Conservation (phyloP, 64 coral and sea anemone genomes). For the Actinia equina region DNA sequence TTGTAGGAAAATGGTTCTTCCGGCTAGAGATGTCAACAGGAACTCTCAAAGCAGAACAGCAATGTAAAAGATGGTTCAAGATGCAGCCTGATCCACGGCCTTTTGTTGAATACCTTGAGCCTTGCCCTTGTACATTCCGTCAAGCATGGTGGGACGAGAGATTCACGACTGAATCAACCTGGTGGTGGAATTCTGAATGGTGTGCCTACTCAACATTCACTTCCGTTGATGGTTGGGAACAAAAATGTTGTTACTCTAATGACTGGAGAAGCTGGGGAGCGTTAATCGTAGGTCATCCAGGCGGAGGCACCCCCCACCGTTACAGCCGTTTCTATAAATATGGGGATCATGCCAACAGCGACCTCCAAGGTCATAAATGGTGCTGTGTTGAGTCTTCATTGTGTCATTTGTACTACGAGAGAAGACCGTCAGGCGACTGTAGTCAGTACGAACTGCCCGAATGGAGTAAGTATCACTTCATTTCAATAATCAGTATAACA, state of each 20-base stretch:
- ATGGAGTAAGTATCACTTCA: slow-evolving; percentile 26
- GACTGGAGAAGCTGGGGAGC: slow-evolving; percentile 9
- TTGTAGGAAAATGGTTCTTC: no score
- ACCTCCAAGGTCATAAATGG: not conserved
- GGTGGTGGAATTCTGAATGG: not conserved
- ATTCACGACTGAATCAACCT: slow-evolving; percentile 2
- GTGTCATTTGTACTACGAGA: slow-evolving; percentile 30
- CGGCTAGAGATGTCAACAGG: no score
- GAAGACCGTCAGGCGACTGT: slow-evolving; percentile 35
- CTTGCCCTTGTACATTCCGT: slow-evolving; percentile 31
- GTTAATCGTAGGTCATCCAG: slow-evolving; percentile 28
- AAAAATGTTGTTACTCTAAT: slow-evolving; percentile 37
- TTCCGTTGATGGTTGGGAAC: slow-evolving; percentile 5
- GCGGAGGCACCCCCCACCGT: not conserved
- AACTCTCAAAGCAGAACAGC: no score
- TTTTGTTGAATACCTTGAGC: slow-evolving; percentile 26
- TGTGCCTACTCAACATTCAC: not conserved
- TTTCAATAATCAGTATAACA: no score
- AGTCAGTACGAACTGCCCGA: slow-evolving; percentile 7
- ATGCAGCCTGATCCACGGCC: slow-evolving; percentile 22
- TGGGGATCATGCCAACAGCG: not conserved
- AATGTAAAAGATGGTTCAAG: slow-evolving; percentile 28
- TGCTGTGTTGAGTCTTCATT: slow-evolving; percentile 23
- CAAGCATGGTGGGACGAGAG: slow-evolving; percentile 27
- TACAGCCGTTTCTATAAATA: not conserved